A percentile compares a stretch with the other conserved stretches of the same genome.
phyloP scores from a whole-genome alignment of 1,140 invertebrate genomes.

The Portunus trituberculatus region DNA sequence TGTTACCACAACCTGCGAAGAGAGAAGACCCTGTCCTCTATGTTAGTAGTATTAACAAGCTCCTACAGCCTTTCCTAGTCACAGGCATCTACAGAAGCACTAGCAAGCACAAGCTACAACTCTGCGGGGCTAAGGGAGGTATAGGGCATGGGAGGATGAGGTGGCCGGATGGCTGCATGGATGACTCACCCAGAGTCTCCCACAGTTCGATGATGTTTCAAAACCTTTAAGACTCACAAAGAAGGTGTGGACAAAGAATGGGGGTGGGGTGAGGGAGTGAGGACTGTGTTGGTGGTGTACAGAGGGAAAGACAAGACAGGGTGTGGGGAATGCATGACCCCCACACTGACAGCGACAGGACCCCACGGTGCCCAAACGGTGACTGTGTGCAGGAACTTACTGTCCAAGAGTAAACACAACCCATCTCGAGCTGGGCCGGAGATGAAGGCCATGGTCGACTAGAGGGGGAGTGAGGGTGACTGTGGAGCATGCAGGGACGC shows the following conservation, averaged over 20 bases:
- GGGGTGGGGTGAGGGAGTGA: neutral
- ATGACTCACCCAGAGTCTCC: neutral
- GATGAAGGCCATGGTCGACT: slow-evolving; percentile 64
- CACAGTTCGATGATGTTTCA: too few species aligned
- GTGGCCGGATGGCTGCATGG: neutral
- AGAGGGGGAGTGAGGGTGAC: slow-evolving; percentile 60
- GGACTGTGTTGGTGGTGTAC: neutral
- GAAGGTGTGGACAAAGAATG: neutral
- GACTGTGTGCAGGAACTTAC: slow-evolving; percentile 72
- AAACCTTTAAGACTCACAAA: neutral
- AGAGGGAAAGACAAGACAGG: slow-evolving; percentile 62
- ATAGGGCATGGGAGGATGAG: neutral
- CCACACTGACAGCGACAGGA: slow-evolving; percentile 72
- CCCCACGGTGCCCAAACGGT: slow-evolving; percentile 64
- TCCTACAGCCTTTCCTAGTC: slow-evolving; percentile 43
- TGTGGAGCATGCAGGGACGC: slow-evolving; percentile 64
- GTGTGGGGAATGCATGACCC: slow-evolving; percentile 65
- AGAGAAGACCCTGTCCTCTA: slow-evolving; percentile 66
- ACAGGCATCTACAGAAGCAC: slow-evolving; percentile 63
- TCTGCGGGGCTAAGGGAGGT: neutral
- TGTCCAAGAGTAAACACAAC: slow-evolving; percentile 67
- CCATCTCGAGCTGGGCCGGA: slow-evolving; percentile 71
- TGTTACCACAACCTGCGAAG: slow-evolving; percentile 67
- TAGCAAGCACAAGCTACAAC: slow-evolving; percentile 39
- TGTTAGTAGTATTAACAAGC: slow-evolving; percentile 54